These are phyloP conservation scores for Tetraneura akinire DNA, from an alignment of 1,140 invertebrate genomes.

Conservation along the genomic window DNA sequence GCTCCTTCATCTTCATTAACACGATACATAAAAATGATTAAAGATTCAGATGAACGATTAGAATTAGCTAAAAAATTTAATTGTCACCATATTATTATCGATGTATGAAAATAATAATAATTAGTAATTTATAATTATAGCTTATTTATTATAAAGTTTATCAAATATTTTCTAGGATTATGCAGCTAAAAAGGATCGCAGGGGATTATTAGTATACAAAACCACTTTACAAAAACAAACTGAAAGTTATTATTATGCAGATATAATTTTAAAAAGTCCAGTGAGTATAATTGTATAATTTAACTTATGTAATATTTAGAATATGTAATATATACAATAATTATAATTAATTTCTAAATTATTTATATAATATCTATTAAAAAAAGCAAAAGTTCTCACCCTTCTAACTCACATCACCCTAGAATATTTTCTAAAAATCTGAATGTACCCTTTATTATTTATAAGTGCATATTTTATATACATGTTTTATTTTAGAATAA, in stretches of 20 bases:
- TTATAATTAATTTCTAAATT: too few relatives aligned
- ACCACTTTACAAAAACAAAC: constrained; percentile 36
- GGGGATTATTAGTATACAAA: constrained; percentile 41
- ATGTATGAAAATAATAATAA: constrained; percentile 18
- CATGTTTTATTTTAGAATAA: too few relatives aligned
- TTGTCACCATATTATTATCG: constrained; percentile 46
- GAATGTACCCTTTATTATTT: too few relatives aligned
- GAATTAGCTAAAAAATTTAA: constrained; percentile 37
- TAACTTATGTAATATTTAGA: neutral
- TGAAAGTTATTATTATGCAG: constrained; percentile 46
- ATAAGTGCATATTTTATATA: too few relatives aligned
- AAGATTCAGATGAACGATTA: constrained; percentile 47
- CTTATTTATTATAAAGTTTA: too few relatives aligned
- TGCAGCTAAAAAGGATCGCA: constrained; percentile 33
- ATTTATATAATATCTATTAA: too few relatives aligned
- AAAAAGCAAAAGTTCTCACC: too few relatives aligned
- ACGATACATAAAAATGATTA: constrained; percentile 41
- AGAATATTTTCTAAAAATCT: too few relatives aligned
- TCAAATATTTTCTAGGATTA: constrained; percentile 20
- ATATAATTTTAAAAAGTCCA: constrained; percentile 45
- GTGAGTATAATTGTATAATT: constrained; percentile 17
- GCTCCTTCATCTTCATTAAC: constrained; percentile 45
- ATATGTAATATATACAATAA: too few relatives aligned
- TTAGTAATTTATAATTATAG: neutral
- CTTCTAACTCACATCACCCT: too few relatives aligned